phyloP scores from a whole-genome alignment of 1,140 invertebrate genomes.

The Bombyx mori region ASM3026992v2 NC_085122.1:8603501-8604000 shows the following conservation, averaged over 20 bases:
- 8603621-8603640: constrained; percentile 61
- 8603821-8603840: too few species aligned
- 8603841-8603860: too few species aligned
- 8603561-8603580: constrained; percentile 62
- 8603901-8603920: too few species aligned
- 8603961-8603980: neutral
- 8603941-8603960: neutral
- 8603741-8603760: too few species aligned
- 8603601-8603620: constrained; percentile 64
- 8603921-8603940: neutral
- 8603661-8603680: constrained; percentile 64
- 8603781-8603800: too few species aligned
- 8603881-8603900: too few species aligned
- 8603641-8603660: constrained; percentile 66
- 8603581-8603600: constrained; percentile 67
- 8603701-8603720: constrained; percentile 5
- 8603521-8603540: constrained; percentile 34
- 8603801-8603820: too few species aligned
- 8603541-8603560: constrained; percentile 20
- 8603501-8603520: constrained; percentile 30
- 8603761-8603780: too few species aligned
- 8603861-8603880: too few species aligned
- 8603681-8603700: constrained; percentile 41
- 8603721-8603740: neutral
- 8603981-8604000: too few species aligned